These are phyloP conservation scores for Psophia crepitans DNA, from an alignment of 2,113 vertebrate genomes.

Conservation along the genomic window DNA sequence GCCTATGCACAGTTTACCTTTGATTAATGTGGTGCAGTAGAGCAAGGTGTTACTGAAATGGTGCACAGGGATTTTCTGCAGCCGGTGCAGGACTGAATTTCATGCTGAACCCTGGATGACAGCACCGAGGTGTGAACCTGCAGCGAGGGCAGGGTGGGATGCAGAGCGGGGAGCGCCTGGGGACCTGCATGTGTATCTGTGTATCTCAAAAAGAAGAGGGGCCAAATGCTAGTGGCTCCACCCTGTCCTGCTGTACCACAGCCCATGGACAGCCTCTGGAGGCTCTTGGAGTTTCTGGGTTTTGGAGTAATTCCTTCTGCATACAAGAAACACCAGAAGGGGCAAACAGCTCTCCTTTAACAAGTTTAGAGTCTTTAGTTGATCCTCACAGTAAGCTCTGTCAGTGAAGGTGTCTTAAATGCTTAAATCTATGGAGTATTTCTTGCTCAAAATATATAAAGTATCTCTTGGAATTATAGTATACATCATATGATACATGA, in stretches of 20 bases:
- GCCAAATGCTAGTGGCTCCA: background rate
- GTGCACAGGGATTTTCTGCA: background rate
- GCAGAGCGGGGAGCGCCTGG: accelerated
- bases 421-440: background rate
- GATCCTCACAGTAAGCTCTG: background rate
- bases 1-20: background rate
- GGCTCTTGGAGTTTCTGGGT: background rate
- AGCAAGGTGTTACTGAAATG: background rate
- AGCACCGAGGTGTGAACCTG: background rate
- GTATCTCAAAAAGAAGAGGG: too few relatives aligned
- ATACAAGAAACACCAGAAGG: background rate
- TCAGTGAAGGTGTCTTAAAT: background rate
- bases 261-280: background rate
- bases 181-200: accelerated
- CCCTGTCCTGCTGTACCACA: background rate
- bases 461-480: background rate
- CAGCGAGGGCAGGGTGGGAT: background rate
- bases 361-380: background rate
- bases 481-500: background rate
- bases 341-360: background rate
- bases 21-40: background rate
- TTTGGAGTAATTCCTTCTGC: background rate
- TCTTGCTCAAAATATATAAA: background rate
- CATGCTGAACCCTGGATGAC: background rate
- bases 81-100: background rate